Evolutionary conservation across 2,888 invertebrate genomes (phyloP).

Genomic region (Icerya purchasi): DNA sequence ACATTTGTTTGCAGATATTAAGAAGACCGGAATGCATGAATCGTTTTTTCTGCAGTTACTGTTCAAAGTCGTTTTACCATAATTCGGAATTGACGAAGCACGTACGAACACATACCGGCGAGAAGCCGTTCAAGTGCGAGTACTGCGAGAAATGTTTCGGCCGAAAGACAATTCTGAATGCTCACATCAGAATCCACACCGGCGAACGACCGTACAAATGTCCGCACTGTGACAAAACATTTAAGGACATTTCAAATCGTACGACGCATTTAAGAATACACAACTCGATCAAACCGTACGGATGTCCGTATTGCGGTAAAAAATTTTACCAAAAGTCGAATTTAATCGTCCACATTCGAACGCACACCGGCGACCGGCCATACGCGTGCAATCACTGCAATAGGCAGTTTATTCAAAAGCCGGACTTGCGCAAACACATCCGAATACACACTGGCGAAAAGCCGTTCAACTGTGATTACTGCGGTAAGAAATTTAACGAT

Average conservation of each 20-base stretch:
- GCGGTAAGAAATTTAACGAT: not conserved
- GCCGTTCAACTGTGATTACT: not conserved
- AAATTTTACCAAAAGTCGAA: not conserved
- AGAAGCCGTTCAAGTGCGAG: not conserved
- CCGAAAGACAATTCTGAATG: not conserved
- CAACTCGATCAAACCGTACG: not conserved
- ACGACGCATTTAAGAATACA: not conserved
- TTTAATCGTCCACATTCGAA: not conserved
- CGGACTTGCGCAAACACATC: not conserved
- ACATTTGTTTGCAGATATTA: too few species aligned
- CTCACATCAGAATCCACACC: not conserved
- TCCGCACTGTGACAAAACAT: not conserved
- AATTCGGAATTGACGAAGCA: not conserved
- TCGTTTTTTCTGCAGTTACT: not conserved
- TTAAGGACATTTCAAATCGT: not conserved
- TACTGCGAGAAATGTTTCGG: not conserved
- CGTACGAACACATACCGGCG: not conserved
- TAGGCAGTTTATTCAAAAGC: not conserved
- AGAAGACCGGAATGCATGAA: not conserved
- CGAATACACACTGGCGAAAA: not conserved
- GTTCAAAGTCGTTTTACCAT: not conserved
- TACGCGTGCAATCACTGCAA: not conserved
- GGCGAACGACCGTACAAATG: not conserved
- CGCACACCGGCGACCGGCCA: not conserved
- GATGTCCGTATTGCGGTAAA: not conserved